These are phyloP conservation scores for Furnarius figulus DNA, from an alignment of 2,113 vertebrate genomes.

Conservation along the genomic window DNA sequence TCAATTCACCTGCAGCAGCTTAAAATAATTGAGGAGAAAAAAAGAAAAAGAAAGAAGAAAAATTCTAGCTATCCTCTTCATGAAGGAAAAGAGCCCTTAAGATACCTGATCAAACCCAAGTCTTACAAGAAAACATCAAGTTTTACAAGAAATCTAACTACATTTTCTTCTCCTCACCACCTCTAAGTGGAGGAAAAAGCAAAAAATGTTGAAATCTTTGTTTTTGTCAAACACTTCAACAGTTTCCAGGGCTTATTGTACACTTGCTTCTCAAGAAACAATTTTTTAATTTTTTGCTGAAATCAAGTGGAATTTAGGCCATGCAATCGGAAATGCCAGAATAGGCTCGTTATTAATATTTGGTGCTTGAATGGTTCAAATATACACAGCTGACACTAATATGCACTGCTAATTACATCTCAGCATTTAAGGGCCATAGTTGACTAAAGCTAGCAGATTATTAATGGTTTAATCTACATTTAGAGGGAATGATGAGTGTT, in stretches of 20 bases:
- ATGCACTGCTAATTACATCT: slow-evolving; percentile 38
- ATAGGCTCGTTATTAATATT: background rate
- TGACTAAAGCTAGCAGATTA: slow-evolving; percentile 25
- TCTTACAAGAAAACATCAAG: background rate
- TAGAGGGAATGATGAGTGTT: slow-evolving; percentile 43
- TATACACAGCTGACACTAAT: background rate
- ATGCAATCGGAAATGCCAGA: background rate
- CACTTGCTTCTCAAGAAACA: background rate
- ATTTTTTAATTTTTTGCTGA: background rate
- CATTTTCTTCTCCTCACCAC: background rate
- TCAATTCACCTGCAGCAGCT: background rate
- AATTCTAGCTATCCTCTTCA: background rate
- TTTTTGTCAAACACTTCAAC: background rate
- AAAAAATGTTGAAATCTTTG: background rate
- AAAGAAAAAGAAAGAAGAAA: too few relatives aligned
- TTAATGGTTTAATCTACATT: slow-evolving; percentile 49
- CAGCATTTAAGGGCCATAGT: slow-evolving; percentile 6
- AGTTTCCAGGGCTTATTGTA: background rate
- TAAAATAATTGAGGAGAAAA: background rate
- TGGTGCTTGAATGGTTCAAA: background rate
- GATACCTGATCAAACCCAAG: background rate
- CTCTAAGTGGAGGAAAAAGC: background rate
- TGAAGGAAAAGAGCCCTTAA: background rate
- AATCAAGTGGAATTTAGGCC: background rate
- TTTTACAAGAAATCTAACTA: background rate